Evolutionary conservation across 2,888 invertebrate genomes (phyloP), one percentile per base, ranked within the genome.

Genomic region (Craniophora ligustri): DNA sequence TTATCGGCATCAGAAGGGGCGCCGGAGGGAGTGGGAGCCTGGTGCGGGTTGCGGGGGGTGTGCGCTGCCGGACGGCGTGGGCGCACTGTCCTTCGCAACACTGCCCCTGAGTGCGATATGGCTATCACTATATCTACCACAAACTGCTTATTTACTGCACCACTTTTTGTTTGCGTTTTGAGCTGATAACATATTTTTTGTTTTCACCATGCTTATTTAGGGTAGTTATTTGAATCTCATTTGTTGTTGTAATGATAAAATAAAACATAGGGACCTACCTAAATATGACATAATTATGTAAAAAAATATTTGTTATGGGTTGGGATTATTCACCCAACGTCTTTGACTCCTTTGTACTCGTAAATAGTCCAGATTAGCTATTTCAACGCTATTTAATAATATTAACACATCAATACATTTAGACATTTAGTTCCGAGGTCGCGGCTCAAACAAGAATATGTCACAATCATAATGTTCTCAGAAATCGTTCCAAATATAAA

Each of bases 401-500:
- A 47, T 46, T 28, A 65, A 40, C 54, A 57, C 56, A 60, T 64
- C 61, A 64, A 64, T 63, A 53, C 56, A 49, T 51, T 49, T 55
- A 31, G 59, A 67, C 50, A 40, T 44, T 46, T 51, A 49, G 46
- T 60, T 51, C 65, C 71, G 67, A 72, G 62, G 71, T 76, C 70
- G 54, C 49, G 60, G 39, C 67, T 72, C 62, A 71, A 79, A 76
- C 75, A 79, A 78, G 70, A 79, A 80, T 79, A 84, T 85, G 79
- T 86, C 84, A 88, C 82, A 86, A 86, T 85, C 83, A 83, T 87
- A 84, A 87, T 83, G 76, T 89, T 89, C 89, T 77, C 71, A 80
- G 88, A 86, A 90, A 86, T 79, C 75, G 85, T 86, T 89, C 88
- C 82, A 87, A 89, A 87, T 88, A 84, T 91, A 89, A 87, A 87